These are phyloP conservation scores for Gymnorhina tibicen DNA, from an alignment of 2,113 vertebrate species.

Conservation along the genomic window DNA sequence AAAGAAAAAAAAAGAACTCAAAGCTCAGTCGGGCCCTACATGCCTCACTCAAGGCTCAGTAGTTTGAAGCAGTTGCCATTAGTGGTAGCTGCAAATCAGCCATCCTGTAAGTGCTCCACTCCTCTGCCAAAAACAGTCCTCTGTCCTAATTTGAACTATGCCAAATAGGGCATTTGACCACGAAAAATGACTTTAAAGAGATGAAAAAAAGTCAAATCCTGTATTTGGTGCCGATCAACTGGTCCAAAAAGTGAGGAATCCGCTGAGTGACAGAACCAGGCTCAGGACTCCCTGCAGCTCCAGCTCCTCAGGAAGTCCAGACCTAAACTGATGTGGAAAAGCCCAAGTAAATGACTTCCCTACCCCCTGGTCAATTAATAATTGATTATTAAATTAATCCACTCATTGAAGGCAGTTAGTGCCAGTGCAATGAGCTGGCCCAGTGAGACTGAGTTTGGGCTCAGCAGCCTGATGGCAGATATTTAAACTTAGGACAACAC, in stretches of 20 bases:
- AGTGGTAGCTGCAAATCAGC: not conserved
- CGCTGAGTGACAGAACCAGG: not conserved
- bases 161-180: constrained; percentile 8
- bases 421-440: not conserved
- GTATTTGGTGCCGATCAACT: not conserved
- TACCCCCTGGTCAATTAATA: not conserved
- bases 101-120: not conserved
- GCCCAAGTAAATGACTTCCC: not conserved
- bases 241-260: not conserved
- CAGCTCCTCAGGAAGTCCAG: not conserved
- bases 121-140: not conserved
- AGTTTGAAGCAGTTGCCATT: not conserved
- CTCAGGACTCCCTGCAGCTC: not conserved
- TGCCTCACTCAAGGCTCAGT: not conserved
- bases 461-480: not conserved
- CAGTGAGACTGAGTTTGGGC: not conserved
- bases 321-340: not conserved
- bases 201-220: not conserved
- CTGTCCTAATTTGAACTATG: not conserved
- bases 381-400: not conserved
- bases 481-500: not conserved
- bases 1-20: not conserved
- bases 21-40: not conserved
- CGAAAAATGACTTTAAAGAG: not conserved
- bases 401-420: not conserved